Percentiles rank a stretch among this genome's conserved stretches.
These are phyloP conservation scores for Macroglossus sobrinus DNA, from an alignment of 2,113 vertebrate genomes.

Conservation along the genomic window DNA sequence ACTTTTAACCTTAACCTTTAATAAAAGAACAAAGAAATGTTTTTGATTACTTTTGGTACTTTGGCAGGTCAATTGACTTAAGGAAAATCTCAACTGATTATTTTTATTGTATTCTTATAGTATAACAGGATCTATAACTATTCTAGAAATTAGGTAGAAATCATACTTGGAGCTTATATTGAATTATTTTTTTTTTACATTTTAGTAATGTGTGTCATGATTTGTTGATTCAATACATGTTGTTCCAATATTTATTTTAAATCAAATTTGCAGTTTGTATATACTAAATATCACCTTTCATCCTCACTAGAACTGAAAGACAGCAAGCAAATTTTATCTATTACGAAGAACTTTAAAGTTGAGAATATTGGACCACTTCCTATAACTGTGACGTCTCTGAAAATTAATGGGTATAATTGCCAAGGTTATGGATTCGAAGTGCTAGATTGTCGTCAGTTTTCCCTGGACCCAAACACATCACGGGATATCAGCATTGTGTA, in stretches of 20 bases:
- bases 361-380: conserved; percentile 96
- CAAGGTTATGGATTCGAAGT: conserved; percentile 98
- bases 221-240: not conserved
- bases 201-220: not conserved
- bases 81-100: not conserved
- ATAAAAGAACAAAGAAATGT: not conserved
- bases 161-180: not conserved
- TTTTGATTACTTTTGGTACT: not conserved
- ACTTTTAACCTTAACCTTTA: not conserved
- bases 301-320: conserved; percentile 88
- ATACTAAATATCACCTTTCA: not conserved
- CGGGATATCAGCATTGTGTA: conserved; percentile 97
- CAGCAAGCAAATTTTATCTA: conserved; percentile 92
- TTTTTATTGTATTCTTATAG: not conserved
- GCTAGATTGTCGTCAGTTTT: conserved; percentile 91
- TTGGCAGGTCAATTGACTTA: not conserved
- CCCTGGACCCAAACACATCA: conserved; percentile 90
- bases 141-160: conserved; percentile 2
- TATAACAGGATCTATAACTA: not conserved
- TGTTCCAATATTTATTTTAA: not conserved
- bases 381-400: conserved; percentile 94
- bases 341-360: conserved; percentile 96
- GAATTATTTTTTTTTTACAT: not conserved
- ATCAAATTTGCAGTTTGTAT: not conserved
- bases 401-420: conserved; percentile 96